Conservation (phyloP, 2,113 vertebrate species). For the Mobula birostris region DNA sequence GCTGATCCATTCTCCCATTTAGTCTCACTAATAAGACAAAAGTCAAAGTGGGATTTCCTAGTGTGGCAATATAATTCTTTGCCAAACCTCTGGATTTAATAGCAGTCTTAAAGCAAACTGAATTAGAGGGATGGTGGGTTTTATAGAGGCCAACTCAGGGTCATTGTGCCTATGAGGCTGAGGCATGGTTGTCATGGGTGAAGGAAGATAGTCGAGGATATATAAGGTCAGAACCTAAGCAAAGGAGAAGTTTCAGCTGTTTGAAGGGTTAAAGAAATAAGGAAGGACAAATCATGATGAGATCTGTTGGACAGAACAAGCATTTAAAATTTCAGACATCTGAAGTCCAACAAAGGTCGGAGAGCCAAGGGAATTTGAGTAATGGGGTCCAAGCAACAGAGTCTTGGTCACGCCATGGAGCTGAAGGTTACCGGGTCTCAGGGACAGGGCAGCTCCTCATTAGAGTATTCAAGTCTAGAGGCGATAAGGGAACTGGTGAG, state of each 20-base stretch:
- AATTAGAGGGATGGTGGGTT: neutral
- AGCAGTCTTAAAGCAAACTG: too few relatives aligned
- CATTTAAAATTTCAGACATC: too few relatives aligned
- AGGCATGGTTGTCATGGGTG: neutral
- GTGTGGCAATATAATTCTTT: neutral
- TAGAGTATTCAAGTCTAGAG: neutral
- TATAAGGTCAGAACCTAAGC: neutral
- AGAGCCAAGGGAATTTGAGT: neutral
- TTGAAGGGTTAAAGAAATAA: neutral
- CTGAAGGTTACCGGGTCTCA: neutral
- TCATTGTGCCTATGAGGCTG: neutral
- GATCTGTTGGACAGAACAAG: too few relatives aligned
- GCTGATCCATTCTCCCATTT: too few relatives aligned
- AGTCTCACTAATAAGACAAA: neutral
- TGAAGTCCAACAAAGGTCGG: too few relatives aligned
- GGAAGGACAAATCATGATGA: too few relatives aligned
- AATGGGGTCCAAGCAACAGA: neutral
- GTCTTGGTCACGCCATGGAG: neutral
- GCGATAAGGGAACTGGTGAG: neutral
- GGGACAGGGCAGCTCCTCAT: neutral
- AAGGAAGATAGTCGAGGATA: neutral
- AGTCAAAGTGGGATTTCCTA: neutral
- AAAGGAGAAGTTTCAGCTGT: neutral
- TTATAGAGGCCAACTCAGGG: neutral
- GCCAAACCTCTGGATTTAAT: neutral